A percentile compares a stretch with the other conserved stretches of the same genome.
phyloP scores from a whole-genome alignment of 2,797 vertebrate genomes.

The Sebastes glaucus region DNA sequence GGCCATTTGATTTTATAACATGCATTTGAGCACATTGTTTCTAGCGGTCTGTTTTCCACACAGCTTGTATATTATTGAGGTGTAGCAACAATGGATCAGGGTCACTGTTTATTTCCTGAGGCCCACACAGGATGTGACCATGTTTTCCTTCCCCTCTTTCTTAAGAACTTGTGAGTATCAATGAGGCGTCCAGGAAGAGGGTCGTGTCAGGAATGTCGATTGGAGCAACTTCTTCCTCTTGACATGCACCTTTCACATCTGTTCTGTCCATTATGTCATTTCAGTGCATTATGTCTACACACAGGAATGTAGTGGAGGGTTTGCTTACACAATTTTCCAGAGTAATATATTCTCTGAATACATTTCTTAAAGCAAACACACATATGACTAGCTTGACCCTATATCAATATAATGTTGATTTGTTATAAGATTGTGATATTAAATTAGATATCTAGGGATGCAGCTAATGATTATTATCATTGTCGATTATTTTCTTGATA shows the following conservation, averaged over 20 bases:
- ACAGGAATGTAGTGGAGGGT: background rate
- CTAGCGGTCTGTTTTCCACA: background rate
- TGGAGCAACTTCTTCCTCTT: background rate
- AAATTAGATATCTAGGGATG: background rate
- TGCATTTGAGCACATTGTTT: constrained; percentile 17
- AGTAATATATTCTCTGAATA: background rate
- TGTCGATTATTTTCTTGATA: accelerated
- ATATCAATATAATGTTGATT: background rate
- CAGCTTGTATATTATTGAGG: constrained; percentile 39
- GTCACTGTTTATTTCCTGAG: constrained; percentile 50
- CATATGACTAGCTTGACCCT: background rate
- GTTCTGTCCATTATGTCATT: constrained; percentile 6
- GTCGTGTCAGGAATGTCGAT: constrained; percentile 7
- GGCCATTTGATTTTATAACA: constrained; percentile 23
- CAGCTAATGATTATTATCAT: too few relatives aligned
- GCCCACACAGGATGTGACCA: constrained; percentile 52
- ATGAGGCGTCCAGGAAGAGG: constrained; percentile 14
- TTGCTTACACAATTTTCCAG: background rate
- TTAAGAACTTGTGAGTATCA: constrained; percentile 24
- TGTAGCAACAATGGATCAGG: constrained; percentile 58
- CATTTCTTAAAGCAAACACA: background rate
- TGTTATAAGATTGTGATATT: background rate
- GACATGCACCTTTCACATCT: constrained; percentile 38
- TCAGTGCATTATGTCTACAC: background rate
- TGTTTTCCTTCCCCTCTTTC: constrained; percentile 51